Base-by-base conservation (phyloP, 30 jellyfish, hydroid and myxozoan species). In the Aurelia sp. region DNA sequence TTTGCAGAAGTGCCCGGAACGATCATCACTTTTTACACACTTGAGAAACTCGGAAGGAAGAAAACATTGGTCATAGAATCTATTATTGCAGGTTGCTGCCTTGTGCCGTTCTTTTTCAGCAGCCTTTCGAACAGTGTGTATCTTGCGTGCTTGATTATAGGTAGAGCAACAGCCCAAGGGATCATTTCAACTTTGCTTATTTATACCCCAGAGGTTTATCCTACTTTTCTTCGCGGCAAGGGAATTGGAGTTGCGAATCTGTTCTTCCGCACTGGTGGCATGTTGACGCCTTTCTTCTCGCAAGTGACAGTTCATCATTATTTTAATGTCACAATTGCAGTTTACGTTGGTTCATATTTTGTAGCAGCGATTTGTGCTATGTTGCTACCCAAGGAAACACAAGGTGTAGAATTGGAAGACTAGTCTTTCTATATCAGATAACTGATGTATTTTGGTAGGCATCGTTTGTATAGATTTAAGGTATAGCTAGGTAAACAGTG, bases 151-250 rank as follows among this genome's bases (percentile, higher is more conserved):
- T 19, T 86, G 72, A 27, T 86, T 70, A 40, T 86, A 17, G 95
- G 89, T 41, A 63, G 89, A 70, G 95, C 95, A 3, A 19, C 79
- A 3, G 79, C 84, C 9, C 95, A 86, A 66, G 93, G 93, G 10
- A 48, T 84, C 19, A 84, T 84, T 15, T 84, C 93, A 41, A 52
- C 93, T 1, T 86, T 84, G 48, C 86, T 84, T 19, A 70, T 78
- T 21, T 88, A 88, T 84, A 88, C 96, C 17, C 91, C 96, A 30
- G 96, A 88, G 61, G 96, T 88, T 8, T 88, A 88, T 52, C 96
- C 96, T 13, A 88, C 92, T 4, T 78, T 66, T 71, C 89, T 88
- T 11, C 86, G 96, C 3, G 91, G 91, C 4, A 79, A 72, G n/a
- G 96, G 90, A 7, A 79, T 79, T 12, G 96, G 91, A 13, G 37